These are phyloP conservation scores for Eurytoma californica DNA, from an alignment of 2,888 invertebrate species.

Conservation along the genomic window DNA sequence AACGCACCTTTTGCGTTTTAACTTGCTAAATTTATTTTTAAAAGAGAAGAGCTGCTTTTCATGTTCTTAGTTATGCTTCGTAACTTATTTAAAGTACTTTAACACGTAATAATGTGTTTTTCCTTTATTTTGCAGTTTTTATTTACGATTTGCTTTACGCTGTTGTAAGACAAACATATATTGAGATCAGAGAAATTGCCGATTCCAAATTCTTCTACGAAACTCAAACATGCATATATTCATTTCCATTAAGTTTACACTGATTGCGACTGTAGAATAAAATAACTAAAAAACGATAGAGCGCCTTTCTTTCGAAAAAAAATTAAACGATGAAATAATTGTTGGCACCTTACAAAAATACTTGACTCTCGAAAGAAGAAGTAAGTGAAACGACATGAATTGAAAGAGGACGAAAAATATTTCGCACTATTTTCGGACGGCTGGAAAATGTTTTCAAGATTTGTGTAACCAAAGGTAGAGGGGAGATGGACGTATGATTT, in stretches of 20 bases:
- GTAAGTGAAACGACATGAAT: conserved; percentile 29
- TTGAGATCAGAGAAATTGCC: conserved; percentile 74
- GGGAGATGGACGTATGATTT: conserved; percentile 21
- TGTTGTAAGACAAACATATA: conserved; percentile 55
- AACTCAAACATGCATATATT: conserved; percentile 37
- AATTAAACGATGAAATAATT: conserved; percentile 1
- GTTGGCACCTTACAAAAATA: conserved; percentile 47
- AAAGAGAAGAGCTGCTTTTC: conserved; percentile 46
- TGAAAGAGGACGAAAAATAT: conserved; percentile 33
- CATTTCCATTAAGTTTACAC: conserved; percentile 9
- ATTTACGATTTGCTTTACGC: conserved; percentile 45
- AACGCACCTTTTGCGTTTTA: conserved; percentile 36
- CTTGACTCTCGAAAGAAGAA: conserved; percentile 14
- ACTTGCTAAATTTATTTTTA: conserved; percentile 48
- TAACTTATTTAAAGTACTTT: conserved; percentile 48
- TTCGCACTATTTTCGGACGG: conserved; percentile 47
- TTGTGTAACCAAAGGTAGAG: conserved; percentile 13
- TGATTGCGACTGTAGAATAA: conserved; percentile 18
- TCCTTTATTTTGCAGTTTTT: conserved; percentile 38
- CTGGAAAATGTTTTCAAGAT: conserved; percentile 35
- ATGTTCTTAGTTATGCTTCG: conserved; percentile 26
- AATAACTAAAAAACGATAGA: conserved; percentile 16
- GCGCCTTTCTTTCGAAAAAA: conserved; percentile 15
- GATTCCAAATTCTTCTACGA: conserved; percentile 58
- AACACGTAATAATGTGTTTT: conserved; percentile 50